Conservation (phyloP, 1,140 invertebrate species). For the Pollicipes pollicipes region DNA sequence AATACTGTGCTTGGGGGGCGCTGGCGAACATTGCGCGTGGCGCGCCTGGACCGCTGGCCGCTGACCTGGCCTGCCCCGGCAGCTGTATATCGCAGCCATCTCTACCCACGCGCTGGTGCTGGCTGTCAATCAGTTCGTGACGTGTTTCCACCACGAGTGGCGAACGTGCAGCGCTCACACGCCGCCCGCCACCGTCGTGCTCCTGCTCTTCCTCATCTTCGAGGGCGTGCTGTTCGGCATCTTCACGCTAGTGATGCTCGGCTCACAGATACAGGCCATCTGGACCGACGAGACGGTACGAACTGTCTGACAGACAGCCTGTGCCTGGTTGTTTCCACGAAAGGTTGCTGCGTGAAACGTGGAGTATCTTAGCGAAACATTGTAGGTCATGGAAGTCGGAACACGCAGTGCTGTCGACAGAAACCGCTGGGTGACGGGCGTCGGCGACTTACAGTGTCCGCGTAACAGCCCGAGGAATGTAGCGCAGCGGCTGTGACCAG, state of each 20-base stretch:
- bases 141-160: slow-evolving; percentile 87
- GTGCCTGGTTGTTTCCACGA: neutral
- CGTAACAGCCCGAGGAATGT: too few species aligned
- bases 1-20: too few species aligned
- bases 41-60: too few species aligned
- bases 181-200: slow-evolving; percentile 84
- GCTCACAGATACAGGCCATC: slow-evolving; percentile 88
- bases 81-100: slow-evolving; percentile 95
- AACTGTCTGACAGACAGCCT: neutral
- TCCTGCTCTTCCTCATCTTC: slow-evolving; percentile 91
- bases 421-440: too few species aligned
- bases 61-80: too few species aligned
- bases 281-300: slow-evolving; percentile 94
- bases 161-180: slow-evolving; percentile 79
- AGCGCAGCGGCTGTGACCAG: too few species aligned
- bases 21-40: too few species aligned
- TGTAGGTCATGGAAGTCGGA: neutral
- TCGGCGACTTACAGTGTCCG: too few species aligned
- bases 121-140: slow-evolving; percentile 80
- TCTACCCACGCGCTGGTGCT: slow-evolving; percentile 85
- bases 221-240: slow-evolving; percentile 94
- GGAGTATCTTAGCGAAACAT: neutral
- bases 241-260: slow-evolving; percentile 95
- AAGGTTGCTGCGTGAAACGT: neutral
- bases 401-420: too few species aligned